Evolutionary conservation across 2,113 vertebrate species (phyloP).

Genomic region (Coryphaenoides rupestris): DNA sequence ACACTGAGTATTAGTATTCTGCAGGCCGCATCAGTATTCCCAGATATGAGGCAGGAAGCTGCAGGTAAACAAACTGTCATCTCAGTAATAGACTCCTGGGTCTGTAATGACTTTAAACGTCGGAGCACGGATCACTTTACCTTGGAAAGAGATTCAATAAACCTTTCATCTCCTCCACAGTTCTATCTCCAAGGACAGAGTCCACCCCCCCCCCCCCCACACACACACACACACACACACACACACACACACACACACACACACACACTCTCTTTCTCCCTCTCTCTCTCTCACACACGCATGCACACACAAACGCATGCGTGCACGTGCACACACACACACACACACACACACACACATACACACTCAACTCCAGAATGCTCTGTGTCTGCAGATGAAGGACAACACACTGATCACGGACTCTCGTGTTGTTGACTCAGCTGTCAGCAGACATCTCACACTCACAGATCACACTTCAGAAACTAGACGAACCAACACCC

Average conservation of each 20-base stretch:
- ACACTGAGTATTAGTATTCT: too few relatives aligned
- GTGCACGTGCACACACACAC: too few relatives aligned
- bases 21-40: constrained; percentile 54
- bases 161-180: constrained; percentile 65
- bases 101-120: constrained; percentile 50
- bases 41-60: constrained; percentile 49
- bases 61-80: constrained; percentile 66
- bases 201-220: not conserved
- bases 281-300: too few relatives aligned
- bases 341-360: too few relatives aligned
- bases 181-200: constrained; percentile 66
- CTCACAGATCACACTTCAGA: too few relatives aligned
- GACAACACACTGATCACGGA: too few relatives aligned
- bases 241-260: not conserved
- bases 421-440: too few relatives aligned
- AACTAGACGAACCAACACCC: too few relatives aligned
- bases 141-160: constrained; percentile 72
- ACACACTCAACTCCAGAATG: constrained; percentile 21
- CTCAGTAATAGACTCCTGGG: constrained; percentile 56
- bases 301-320: too few relatives aligned
- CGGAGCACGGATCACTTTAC: constrained; percentile 57
- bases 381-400: too few relatives aligned
- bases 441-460: too few relatives aligned
- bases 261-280: not conserved
- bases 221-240: not conserved